A percentile compares a stretch with the other conserved stretches of the same genome.
These are phyloP conservation scores for Cygnus olor DNA, from an alignment of 2,797 vertebrate genomes.

Conservation along the genomic window DNA sequence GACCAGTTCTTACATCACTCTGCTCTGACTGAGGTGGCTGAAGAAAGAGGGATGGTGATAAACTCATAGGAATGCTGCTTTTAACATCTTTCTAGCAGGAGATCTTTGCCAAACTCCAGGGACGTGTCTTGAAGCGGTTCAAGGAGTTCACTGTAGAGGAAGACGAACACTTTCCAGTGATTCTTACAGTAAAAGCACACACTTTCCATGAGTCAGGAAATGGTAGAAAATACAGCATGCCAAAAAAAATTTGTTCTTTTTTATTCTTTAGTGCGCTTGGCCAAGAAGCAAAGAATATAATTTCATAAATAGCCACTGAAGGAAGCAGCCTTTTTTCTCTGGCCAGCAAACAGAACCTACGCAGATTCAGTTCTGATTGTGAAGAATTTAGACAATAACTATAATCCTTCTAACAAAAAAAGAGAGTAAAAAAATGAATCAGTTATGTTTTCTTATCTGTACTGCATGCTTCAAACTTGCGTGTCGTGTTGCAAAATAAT, in stretches of 20 bases:
- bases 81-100: background rate
- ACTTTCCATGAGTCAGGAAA: background rate
- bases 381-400: background rate
- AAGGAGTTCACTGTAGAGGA: background rate
- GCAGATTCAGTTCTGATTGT: background rate
- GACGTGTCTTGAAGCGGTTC: background rate
- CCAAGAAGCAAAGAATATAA: background rate
- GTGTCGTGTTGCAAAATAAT: background rate
- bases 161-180: background rate
- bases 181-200: background rate
- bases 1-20: background rate
- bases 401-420: background rate
- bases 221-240: background rate
- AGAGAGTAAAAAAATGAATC: background rate
- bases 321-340: background rate
- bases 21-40: background rate
- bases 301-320: background rate
- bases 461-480: background rate
- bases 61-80: background rate
- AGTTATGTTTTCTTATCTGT: background rate
- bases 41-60: background rate
- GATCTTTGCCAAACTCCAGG: background rate
- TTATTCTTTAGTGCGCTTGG: background rate
- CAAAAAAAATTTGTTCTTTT: background rate
- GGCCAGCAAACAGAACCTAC: background rate